Conservation (phyloP, 2,888 invertebrate genomes). For the Himalopsyche japonica region DNA sequence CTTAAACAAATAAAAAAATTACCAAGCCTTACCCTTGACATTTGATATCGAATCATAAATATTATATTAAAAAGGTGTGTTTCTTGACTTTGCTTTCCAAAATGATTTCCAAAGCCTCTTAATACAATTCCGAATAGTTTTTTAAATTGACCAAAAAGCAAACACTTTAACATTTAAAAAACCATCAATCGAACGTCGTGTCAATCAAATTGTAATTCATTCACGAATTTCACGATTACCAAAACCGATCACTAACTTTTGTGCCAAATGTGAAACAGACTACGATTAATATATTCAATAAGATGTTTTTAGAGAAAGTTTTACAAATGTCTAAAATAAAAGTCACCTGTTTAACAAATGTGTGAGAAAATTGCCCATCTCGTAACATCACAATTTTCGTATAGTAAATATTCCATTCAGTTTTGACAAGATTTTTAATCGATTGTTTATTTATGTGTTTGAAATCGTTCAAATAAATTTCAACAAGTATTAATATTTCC, state of each 20-base stretch:
- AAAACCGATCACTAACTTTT: not conserved
- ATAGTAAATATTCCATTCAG: not conserved
- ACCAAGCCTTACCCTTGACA: not conserved
- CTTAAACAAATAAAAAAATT: not conserved
- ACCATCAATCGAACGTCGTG: not conserved
- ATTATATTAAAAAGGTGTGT: not conserved
- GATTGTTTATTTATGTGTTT: not conserved
- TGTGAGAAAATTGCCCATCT: not conserved
- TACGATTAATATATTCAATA: not conserved
- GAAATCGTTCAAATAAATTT: not conserved
- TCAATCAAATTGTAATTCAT: not conserved
- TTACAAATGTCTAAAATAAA: not conserved
- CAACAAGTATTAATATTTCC: not conserved
- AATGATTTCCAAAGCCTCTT: not conserved
- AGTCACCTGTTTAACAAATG: not conserved
- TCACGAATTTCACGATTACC: not conserved
- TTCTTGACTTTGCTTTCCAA: not conserved
- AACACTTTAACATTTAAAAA: not conserved
- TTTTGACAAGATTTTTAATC: not conserved
- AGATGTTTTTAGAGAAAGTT: not conserved
- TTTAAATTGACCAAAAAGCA: too few relatives aligned
- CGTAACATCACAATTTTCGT: not conserved
- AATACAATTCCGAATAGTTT: not conserved
- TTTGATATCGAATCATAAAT: not conserved
- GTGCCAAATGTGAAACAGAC: not conserved